Percentiles rank a stretch among this genome's conserved stretches.
Evolutionary conservation across 2,113 vertebrate genomes (phyloP).

Genomic region (Passerina amoena): DNA sequence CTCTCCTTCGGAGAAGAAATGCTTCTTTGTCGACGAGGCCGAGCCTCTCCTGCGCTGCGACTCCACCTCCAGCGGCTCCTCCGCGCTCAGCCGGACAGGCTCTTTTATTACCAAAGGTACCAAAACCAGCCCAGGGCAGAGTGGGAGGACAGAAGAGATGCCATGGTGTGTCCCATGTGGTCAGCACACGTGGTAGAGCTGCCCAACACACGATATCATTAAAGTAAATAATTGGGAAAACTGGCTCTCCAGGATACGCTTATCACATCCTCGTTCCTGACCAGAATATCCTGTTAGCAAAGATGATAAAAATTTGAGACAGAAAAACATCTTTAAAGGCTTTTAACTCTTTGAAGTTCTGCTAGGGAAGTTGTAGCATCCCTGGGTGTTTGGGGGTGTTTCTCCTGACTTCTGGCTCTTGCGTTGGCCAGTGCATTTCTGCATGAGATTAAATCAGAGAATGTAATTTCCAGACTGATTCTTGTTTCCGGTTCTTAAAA

Average conservation of each 20-base stretch:
- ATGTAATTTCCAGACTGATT: neutral
- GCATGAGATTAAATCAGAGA: neutral
- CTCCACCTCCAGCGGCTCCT: constrained; percentile 96
- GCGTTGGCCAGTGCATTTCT: fast-evolving
- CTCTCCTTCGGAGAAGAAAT: constrained; percentile 89
- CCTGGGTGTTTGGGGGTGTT: neutral
- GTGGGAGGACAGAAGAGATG: fast-evolving
- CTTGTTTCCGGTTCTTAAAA: fast-evolving
- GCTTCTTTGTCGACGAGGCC: constrained; percentile 92
- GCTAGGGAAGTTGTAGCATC: neutral
- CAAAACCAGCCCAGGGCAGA: no score
- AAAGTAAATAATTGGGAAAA: neutral
- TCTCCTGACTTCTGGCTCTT: neutral
- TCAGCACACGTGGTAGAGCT: neutral
- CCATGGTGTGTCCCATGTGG: fast-evolving
- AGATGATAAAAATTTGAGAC: neutral
- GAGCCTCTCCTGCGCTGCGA: constrained; percentile 95
- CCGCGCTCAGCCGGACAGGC: constrained; percentile 90
- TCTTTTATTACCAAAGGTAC: constrained; percentile 99
- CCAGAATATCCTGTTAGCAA: neutral
- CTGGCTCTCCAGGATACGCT: neutral
- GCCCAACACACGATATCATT: fast-evolving
- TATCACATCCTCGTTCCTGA: neutral
- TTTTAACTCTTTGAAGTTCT: neutral
- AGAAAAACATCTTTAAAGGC: neutral